A percentile compares a stretch with the other conserved stretches of the same genome.
These are phyloP conservation scores for Microctonus brassicae DNA, from an alignment of 2,888 invertebrate species.

Conservation along the genomic window DNA sequence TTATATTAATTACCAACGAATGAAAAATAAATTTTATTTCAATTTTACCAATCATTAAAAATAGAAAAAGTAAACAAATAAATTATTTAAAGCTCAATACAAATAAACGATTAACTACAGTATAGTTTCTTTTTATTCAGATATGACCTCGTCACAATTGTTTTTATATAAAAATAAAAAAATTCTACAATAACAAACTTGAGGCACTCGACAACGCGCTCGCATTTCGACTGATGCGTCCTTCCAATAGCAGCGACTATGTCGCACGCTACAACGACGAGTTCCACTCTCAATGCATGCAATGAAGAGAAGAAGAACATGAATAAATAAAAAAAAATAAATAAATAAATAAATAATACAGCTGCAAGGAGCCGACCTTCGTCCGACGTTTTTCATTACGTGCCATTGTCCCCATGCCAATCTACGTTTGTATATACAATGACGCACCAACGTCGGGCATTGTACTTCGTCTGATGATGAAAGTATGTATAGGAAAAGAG, in stretches of 20 bases:
- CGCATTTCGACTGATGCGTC: constrained; percentile 60
- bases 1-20: too few species aligned
- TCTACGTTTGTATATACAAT: constrained; percentile 31
- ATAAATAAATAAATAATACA: background rate
- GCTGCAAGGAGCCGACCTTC: constrained; percentile 50
- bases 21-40: too few species aligned
- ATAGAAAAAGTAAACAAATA: too few species aligned
- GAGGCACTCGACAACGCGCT: constrained; percentile 49
- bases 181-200: background rate
- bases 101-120: too few species aligned
- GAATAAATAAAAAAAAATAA: constrained; percentile 1
- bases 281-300: constrained; percentile 41
- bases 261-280: constrained; percentile 33
- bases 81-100: too few species aligned
- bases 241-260: constrained; percentile 37
- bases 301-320: constrained; percentile 1
- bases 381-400: constrained; percentile 55
- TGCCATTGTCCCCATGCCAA: constrained; percentile 49
- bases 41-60: too few species aligned
- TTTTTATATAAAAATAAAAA: background rate
- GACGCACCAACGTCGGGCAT: constrained; percentile 25
- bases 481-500: background rate
- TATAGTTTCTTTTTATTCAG: background rate
- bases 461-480: constrained; percentile 1
- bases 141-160: background rate